Evolutionary conservation across 2,113 vertebrate genomes (phyloP), one percentile per base, ranked within the genome.

Genomic region (Nyctereutes procyonoides): DNA sequence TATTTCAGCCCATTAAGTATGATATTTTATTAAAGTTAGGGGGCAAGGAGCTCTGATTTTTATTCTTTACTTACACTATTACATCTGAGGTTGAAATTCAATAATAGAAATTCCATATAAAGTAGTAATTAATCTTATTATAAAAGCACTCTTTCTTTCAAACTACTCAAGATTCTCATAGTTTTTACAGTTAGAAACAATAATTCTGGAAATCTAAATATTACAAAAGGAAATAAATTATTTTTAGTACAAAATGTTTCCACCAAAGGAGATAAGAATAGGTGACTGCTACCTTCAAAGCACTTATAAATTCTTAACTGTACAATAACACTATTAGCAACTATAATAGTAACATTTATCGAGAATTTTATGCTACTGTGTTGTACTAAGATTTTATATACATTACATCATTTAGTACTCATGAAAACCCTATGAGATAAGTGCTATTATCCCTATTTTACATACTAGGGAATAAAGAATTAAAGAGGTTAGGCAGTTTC

Each of bases 61-160:
- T 95, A 63, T 96, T 96, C 8, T 76, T 81, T 89, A 76, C 56
- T 58, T 94, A 4, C n/a, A 65, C 5, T 84, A 53, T 97, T 81
- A 89, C 5, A 94, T 53, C 51, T 90, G 60, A 81, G 77, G 26
- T 53, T 94, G 86, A 97, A 97, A 88, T 88, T 89, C 48, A 95
- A 14, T 76, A 85, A 92, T 82, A 5, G 14, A 11, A 60, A 62
- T 96, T 43, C 30, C 53, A 83, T 24, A 30, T 84, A 94, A 96
- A 82, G 35, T 96, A 93, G n/a, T 86, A 97, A 81, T 90, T 92
- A 93, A 79, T 93, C 24, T 67, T 73, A 88, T 84, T 88, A 48
- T 48, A 93, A 88, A 32, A 20, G 63, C 24, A 60, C 2, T 81
- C 10, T 32, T 30, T 92, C 19, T 85, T 93, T 77, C 95, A 94